Base-by-base conservation (phyloP, 2,888 invertebrate genomes). In the Spisula subtruncata region DNA sequence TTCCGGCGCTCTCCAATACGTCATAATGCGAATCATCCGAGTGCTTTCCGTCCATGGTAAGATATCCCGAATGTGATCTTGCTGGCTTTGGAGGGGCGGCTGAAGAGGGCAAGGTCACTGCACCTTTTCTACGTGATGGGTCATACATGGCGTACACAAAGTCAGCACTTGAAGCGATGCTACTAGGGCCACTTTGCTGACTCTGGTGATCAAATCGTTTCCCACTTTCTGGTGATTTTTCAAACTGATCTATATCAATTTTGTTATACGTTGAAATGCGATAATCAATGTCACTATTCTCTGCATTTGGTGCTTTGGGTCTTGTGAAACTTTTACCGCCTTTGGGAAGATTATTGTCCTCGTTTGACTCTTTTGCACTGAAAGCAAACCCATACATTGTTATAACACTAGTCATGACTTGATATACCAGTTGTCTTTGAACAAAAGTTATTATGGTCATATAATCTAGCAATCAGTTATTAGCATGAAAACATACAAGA, bases 261-360 rank as follows among this genome's bases (percentile, higher is more conserved):
- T 84, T 66, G 32, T 84, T 71, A 18, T 84, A 84, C 16, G 84
- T 84, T 20, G 84, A 71, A 8, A 75, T n/a, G 10, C 84, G 84
- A 51, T 75, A 48, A 14, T 84, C 51, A 16, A 75, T 29, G 20
- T 29, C 16, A 46, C 46, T 16, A 32, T 75, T 48, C 0, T 0
- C 10, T 12, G 6, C 12, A 18, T 75, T 29, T 8, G 41, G n/a
- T 32, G 5, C 2, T 16, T 84, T 75, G 4, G 51, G 54, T 35
- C 84, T n/a, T 1, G 83, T 83, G 48, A 84, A 84, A 75, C 84
- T 84, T 84, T 32, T 75, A 0, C 84, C 84, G 10, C 84, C 84
- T 60, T 75, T 71, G 5, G 84, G 84, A 1, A 84, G n/a, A 29
- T 75, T 75, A 46, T 71, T 48, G 18, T 29, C 20, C 41, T 35